Evolutionary conservation across 2,797 vertebrate genomes (phyloP).

Genomic region (Tympanoctomys barrerae): DNA sequence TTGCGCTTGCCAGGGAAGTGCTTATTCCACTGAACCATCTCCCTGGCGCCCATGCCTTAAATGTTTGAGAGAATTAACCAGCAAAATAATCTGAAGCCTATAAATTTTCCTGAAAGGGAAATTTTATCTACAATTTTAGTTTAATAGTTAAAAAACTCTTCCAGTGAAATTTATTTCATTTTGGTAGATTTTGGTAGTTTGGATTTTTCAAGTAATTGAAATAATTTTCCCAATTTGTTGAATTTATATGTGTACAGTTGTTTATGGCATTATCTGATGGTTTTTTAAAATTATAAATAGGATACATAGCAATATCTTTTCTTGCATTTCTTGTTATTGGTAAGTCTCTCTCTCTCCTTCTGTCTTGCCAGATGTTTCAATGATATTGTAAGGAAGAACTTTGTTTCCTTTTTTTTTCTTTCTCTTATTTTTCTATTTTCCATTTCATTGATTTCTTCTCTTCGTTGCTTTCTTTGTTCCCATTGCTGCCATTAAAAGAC

Average conservation of each 20-base stretch:
- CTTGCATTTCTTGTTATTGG: background rate
- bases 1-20: too few relatives aligned
- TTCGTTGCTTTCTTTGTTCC: slow-evolving; percentile 43
- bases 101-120: slow-evolving; percentile 7
- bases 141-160: slow-evolving; percentile 1
- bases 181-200: slow-evolving; percentile 27
- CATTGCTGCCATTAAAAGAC: slow-evolving; percentile 23
- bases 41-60: background rate
- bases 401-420: slow-evolving; percentile 21
- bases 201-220: slow-evolving; percentile 14
- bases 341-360: background rate
- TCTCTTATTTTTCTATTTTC: slow-evolving; percentile 34
- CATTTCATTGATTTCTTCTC: slow-evolving; percentile 37
- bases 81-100: slow-evolving; percentile 2
- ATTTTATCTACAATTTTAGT: slow-evolving; percentile 28
- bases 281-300: background rate
- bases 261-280: background rate
- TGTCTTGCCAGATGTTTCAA: slow-evolving; percentile 50
- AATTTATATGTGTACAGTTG: background rate
- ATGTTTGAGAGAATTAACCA: slow-evolving; percentile 4
- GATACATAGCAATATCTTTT: slow-evolving; percentile 6
- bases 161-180: slow-evolving; percentile 21
- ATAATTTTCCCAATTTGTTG: background rate
- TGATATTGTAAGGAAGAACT: slow-evolving; percentile 57
- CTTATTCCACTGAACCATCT: too few relatives aligned